Percentiles rank a stretch among this genome's conserved stretches.
phyloP scores from a whole-genome alignment of 2,888 invertebrate genomes.

The Xanthostigma xanthostigma region DNA sequence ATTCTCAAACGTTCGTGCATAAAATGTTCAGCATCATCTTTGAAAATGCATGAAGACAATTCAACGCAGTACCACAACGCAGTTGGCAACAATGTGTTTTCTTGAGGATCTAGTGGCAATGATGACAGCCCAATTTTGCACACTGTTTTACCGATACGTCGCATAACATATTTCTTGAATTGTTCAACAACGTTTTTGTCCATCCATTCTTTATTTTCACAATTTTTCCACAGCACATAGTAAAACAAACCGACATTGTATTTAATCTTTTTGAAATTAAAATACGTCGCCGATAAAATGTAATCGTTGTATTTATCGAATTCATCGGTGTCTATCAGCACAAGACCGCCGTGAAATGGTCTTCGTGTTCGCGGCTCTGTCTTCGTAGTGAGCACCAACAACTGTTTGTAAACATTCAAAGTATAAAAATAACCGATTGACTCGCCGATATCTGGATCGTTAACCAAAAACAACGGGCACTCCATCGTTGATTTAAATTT shows the following conservation, averaged over 20 bases:
- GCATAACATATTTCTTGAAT: slow-evolving; percentile 20
- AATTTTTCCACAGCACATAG: slow-evolving; percentile 22
- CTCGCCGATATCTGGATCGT: slow-evolving; percentile 19
- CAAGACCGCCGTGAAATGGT: slow-evolving; percentile 21
- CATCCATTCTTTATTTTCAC: slow-evolving; percentile 24
- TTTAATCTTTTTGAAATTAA: slow-evolving; percentile 19
- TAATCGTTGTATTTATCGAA: slow-evolving; percentile 25
- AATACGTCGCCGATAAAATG: slow-evolving; percentile 23
- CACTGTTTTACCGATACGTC: slow-evolving; percentile 18
- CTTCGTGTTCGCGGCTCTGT: slow-evolving; percentile 21
- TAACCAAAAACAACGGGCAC: neutral
- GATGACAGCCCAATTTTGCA: no score
- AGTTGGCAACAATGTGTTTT: no score
- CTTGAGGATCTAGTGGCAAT: no score
- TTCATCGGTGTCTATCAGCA: slow-evolving; percentile 14
- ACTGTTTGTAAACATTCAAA: slow-evolving; percentile 21
- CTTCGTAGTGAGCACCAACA: slow-evolving; percentile 15
- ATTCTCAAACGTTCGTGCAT: no score
- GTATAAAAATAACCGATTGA: slow-evolving; percentile 25
- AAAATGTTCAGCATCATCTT: no score
- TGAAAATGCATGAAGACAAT: no score
- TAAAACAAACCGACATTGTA: slow-evolving; percentile 22
- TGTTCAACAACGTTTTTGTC: slow-evolving; percentile 21
- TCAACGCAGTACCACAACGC: no score
- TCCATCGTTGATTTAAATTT: no score